phyloP scores from a whole-genome alignment of 23 tunicate species.

The Aplidium turbinatum region DNA sequence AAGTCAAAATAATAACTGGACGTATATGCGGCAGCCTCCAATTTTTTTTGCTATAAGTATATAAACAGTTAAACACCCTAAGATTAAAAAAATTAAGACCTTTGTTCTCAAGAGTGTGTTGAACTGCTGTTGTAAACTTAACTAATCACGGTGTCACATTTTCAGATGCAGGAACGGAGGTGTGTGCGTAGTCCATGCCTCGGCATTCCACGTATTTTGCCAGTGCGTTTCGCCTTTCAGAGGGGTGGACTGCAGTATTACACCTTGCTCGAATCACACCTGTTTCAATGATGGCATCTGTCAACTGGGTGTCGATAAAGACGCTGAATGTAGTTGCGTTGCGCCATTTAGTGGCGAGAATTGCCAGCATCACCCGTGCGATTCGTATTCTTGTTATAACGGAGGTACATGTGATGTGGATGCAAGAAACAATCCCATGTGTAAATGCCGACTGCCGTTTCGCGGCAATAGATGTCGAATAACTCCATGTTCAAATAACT shows the following conservation, averaged over 20 bases:
- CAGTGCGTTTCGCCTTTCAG: slow-evolving; percentile 22
- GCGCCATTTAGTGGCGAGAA: slow-evolving; percentile 26
- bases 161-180: slow-evolving; percentile 30
- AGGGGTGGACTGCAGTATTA: slow-evolving; percentile 31
- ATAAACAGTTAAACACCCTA: no score
- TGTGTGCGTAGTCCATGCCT: not conserved
- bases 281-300: slow-evolving; percentile 27
- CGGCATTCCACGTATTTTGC: slow-evolving; percentile 5
- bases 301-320: not conserved
- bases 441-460: not conserved
- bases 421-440: not conserved
- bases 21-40: no score
- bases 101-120: not conserved
- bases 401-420: slow-evolving; percentile 21
- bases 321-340: not conserved
- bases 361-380: slow-evolving; percentile 11
- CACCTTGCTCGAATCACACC: slow-evolving; percentile 9
- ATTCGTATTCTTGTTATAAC: slow-evolving; percentile 7
- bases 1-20: no score
- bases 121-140: no score
- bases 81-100: no score
- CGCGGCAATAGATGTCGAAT: not conserved
- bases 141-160: not conserved
- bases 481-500: not conserved
- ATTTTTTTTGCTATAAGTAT: no score